Evolutionary conservation across 1,140 invertebrate genomes (phyloP), one percentile per base, ranked within the genome.

Genomic region (Holcopasites calliopsidis): DNA sequence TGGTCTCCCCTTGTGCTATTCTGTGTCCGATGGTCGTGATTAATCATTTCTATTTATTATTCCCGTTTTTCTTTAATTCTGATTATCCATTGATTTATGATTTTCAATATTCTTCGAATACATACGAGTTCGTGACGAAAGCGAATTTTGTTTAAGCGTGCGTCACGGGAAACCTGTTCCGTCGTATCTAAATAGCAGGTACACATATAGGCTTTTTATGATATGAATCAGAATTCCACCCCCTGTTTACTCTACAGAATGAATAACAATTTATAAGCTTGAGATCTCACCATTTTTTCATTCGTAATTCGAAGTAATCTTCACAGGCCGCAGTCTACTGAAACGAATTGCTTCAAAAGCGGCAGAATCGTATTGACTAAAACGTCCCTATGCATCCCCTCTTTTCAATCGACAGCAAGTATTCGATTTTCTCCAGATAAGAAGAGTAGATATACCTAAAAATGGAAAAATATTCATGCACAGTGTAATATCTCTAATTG

Each of bases 221-320:
- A 77, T 80, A 82, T 77, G 26, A 68, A 82, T 79, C 57, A 38
- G 68, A 35, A 60, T 55, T 72, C 23, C 18, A 21, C 18, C 64
- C 65, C 11, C n/a, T n/a, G 44, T 44, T 62, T 55, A 65, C 62
- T 18, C 10, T 31, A 42, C 58, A 38, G n/a, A 23, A 52, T 13
- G 50, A 73, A 82, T 77, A 68, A 77, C 72, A 77, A 72, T 77
- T 38, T 57, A 64, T 73, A 82, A 47, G 23, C 26, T 75, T 71
- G 49, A 44, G 42, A 57, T 52, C 57, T 10, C 10, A 23, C 31
- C 18, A 3, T 16, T 50, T 31, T 38, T 61, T 68, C 1, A 7
- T 31, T n/a, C 11, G 3, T 0, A 33, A 16, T 3, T 10, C 33
- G n/a, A 5, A 33, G 65, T 66, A 70, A 76, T 47, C 35, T 62